phyloP scores from a whole-genome alignment of 30 jellyfish, hydroid and myxozoan genomes.

The Turritopsis rubra region DNA sequence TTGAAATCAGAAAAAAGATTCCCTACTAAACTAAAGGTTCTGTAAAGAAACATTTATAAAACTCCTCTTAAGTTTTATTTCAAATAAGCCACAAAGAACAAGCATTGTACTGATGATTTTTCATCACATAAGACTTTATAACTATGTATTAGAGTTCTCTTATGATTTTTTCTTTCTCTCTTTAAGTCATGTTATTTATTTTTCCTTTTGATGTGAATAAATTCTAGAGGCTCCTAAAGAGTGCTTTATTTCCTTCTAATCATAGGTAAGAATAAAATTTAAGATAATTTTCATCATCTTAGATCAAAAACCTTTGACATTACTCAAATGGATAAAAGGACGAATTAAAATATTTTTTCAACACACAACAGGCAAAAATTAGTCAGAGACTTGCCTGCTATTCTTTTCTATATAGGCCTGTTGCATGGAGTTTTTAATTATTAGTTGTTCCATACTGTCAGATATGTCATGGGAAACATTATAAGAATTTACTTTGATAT shows the following conservation, averaged over 20 bases:
- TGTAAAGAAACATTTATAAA: conserved; percentile 11
- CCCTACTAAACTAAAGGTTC: conserved; percentile 15
- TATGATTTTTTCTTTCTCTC: conserved; percentile 1
- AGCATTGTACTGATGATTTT: neutral
- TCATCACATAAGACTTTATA: conserved; percentile 9
- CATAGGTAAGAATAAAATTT: neutral
- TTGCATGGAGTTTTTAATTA: neutral
- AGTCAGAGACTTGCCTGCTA: conserved; percentile 19
- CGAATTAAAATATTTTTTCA: conserved; percentile 7
- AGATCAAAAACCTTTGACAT: conserved; percentile 13
- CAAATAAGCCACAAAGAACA: conserved; percentile 1
- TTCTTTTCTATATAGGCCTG: neutral
- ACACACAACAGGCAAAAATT: conserved; percentile 21
- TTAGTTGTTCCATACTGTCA: neutral
- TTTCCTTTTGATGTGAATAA: neutral
- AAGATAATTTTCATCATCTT: neutral
- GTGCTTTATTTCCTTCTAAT: conserved; percentile 4
- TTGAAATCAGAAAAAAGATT: conserved; percentile 7
- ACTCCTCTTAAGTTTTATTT: neutral
- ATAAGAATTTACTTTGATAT: neutral
- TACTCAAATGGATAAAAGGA: neutral
- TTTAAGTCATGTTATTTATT: neutral
- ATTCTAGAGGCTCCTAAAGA: conserved; percentile 4
- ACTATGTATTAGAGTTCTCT: neutral
- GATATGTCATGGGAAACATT: neutral